Conservation (phyloP, 2,888 invertebrate genomes). For the Mechanitis mazaeus region DNA sequence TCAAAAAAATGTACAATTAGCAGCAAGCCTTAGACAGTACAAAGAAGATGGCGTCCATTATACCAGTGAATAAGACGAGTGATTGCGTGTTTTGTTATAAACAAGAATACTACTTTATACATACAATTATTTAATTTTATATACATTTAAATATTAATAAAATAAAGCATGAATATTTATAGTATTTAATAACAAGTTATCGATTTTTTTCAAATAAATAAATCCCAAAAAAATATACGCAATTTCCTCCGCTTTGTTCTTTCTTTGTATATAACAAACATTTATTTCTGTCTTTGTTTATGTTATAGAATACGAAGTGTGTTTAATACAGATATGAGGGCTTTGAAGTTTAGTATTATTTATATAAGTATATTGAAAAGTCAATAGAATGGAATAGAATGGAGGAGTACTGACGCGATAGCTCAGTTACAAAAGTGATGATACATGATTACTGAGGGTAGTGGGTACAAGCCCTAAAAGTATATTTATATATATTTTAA, state of each 20-base stretch:
- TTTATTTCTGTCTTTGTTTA: conserved; percentile 6
- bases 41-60: conserved; percentile 62
- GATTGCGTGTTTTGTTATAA: conserved; percentile 62
- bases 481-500: not conserved
- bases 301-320: conserved; percentile 3
- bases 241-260: conserved; percentile 41
- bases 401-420: too few species aligned
- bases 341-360: too few species aligned
- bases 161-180: too few species aligned
- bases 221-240: conserved; percentile 27
- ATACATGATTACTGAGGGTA: too few species aligned
- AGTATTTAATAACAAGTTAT: too few species aligned
- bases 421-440: too few species aligned
- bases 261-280: conserved; percentile 6
- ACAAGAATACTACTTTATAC: conserved; percentile 13
- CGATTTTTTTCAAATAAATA: too few species aligned
- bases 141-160: too few species aligned
- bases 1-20: conserved; percentile 19
- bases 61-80: conserved; percentile 52
- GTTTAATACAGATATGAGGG: too few species aligned
- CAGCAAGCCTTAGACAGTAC: conserved; percentile 32
- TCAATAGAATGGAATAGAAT: too few species aligned
- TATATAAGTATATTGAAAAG: too few species aligned
- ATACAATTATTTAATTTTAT: too few species aligned
- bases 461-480: conserved; percentile 28